Conservation (phyloP, 1,140 invertebrate species). For the Mesaphorura yosii region DNA sequence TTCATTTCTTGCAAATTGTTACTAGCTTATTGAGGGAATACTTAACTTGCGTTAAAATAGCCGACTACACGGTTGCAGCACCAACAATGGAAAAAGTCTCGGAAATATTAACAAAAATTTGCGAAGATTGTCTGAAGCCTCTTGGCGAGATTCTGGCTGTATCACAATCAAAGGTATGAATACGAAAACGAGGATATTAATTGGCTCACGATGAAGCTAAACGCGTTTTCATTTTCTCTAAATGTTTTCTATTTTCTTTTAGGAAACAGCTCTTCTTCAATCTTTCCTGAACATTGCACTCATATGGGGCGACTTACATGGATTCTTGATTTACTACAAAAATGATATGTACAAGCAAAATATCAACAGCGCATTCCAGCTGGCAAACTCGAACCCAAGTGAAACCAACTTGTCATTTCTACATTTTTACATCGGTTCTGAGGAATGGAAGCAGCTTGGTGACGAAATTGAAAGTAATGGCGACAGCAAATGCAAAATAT, state of each 20-base stretch:
- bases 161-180: slow-evolving; percentile 1
- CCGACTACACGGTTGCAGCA: slow-evolving; percentile 10
- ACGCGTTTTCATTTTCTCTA: not conserved
- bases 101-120: slow-evolving; percentile 13
- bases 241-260: not conserved
- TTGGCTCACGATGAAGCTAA: not conserved
- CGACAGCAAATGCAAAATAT: not conserved
- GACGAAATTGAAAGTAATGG: not conserved
- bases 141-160: not conserved
- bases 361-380: not conserved
- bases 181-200: no score
- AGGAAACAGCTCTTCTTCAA: slow-evolving; percentile 1
- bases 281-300: slow-evolving; percentile 10
- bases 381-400: not conserved
- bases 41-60: slow-evolving; percentile 20
- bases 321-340: slow-evolving; percentile 6
- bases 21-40: slow-evolving; percentile 13
- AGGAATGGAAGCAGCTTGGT: slow-evolving; percentile 4
- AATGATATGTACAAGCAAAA: not conserved
- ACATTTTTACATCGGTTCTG: slow-evolving; percentile 8
- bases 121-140: slow-evolving; percentile 11
- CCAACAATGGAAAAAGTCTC: slow-evolving; percentile 12
- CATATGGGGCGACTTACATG: slow-evolving; percentile 6
- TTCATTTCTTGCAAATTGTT: slow-evolving; percentile 16
- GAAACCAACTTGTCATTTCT: slow-evolving; percentile 14